Evolutionary conservation across 2,113 vertebrate species (phyloP).

Genomic region (Salvelinus namaycush): DNA sequence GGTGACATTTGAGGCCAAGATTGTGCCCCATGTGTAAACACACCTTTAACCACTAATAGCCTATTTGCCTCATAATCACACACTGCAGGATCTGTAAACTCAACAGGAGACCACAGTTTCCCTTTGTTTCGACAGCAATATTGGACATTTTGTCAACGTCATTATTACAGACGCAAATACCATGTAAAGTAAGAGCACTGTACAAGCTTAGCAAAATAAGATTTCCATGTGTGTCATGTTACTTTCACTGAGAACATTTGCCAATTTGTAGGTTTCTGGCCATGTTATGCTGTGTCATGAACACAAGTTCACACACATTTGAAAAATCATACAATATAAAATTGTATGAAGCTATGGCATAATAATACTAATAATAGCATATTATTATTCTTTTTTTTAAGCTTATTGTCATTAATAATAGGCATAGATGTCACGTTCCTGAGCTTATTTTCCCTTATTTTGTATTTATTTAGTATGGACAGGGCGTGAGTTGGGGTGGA

Average conservation of each 20-base stretch:
- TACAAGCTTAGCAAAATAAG: neutral
- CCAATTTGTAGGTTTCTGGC: constrained; percentile 8
- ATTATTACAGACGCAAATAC: constrained; percentile 52
- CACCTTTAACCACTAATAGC: constrained; percentile 29
- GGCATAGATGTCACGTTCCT: too few relatives aligned
- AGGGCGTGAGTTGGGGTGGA: too few relatives aligned
- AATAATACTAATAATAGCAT: too few relatives aligned
- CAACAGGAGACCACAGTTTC: constrained; percentile 32
- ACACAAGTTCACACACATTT: too few relatives aligned
- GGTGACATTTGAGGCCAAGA: constrained; percentile 46
- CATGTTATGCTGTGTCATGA: neutral
- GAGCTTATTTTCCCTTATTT: too few relatives aligned
- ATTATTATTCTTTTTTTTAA: too few relatives aligned
- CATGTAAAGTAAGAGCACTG: constrained; percentile 38
- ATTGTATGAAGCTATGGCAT: too few relatives aligned
- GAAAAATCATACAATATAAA: too few relatives aligned
- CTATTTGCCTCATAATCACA: constrained; percentile 57
- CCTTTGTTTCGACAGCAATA: constrained; percentile 52
- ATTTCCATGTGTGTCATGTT: constrained; percentile 17
- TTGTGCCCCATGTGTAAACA: constrained; percentile 35
- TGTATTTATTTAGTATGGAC: too few relatives aligned
- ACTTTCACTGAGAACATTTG: constrained; percentile 31
- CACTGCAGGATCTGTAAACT: constrained; percentile 24
- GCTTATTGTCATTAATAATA: too few relatives aligned
- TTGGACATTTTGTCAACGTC: constrained; percentile 49